Base-by-base conservation (phyloP, 2,113 vertebrate species). In the Colaptes auratus region DNA sequence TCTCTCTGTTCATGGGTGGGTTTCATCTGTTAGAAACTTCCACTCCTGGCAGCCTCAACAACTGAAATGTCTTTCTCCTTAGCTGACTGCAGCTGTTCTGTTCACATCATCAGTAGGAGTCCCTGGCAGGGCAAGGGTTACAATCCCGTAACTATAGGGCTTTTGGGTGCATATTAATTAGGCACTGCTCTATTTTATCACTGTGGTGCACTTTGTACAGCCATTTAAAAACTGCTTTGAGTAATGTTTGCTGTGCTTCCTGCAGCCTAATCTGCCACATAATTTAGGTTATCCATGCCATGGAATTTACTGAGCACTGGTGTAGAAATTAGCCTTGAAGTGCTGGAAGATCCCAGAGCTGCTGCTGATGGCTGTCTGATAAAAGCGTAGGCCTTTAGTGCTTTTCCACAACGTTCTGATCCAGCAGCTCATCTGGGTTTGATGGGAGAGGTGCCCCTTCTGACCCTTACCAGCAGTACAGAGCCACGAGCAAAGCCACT, bases 241-340 rank as follows among this genome's bases (percentile, higher is more conserved):
- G 85, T 95, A 77, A 81, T 23, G 53, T 95, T 96, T 91, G 93
- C 69, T 71, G 71, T 95, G 88, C 90, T 94, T 92, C 60, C 78
- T 73, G 72, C 70, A 48, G 24, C 61, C 70, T 94, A 82, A 97
- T 90, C 86, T 91, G 85, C 92, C 87, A 91, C 73, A 78, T 86
- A 65, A 94, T 93, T 89, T 82, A 52, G 90, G 89, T 93, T 96
- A 85, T 84, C 77, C 90, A 10, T 89, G 87, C 61, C 78, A 48
- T 20, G 61, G 92, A 92, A 82, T 92, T 92, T 82, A 73, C 84
- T 95, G 64, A 77, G 67, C 74, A 30, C 81, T 79, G 81, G 63
- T 5, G 1, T 36, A 67, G 86, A 80, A 95, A 93, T 93, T 30
- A 94, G 77, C 80, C 92, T 83, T 70, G 46, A 77, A 93, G 94